Conservation (phyloP, 2,888 invertebrate genomes). For the Sesia bembeciformis region DNA sequence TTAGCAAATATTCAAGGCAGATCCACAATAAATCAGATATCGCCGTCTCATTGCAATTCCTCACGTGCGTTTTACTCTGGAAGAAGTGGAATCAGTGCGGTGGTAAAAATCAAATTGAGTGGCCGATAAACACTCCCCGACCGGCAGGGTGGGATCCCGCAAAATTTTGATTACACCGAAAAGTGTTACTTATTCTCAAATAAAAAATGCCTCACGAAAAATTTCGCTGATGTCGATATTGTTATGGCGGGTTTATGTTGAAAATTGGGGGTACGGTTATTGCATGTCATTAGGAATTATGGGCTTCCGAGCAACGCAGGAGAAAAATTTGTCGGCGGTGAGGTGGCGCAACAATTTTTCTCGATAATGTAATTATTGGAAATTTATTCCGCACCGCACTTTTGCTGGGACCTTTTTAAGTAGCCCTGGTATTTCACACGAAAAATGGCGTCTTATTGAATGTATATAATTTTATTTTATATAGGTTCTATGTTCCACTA, state of each 20-base stretch:
- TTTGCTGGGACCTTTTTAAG: conserved; percentile 3
- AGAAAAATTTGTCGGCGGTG: conserved; percentile 54
- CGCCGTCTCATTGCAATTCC: conserved; percentile 31
- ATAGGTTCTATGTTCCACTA: not conserved
- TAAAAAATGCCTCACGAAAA: conserved; percentile 54
- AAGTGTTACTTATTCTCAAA: conserved; percentile 72
- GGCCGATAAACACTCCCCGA: conserved; percentile 61
- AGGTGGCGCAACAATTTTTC: conserved; percentile 45
- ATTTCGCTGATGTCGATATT: conserved; percentile 73
- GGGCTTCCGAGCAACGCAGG: conserved; percentile 59
- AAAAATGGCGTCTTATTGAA: not conserved
- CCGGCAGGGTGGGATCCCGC: conserved; percentile 27
- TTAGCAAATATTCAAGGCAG: conserved; percentile 2
- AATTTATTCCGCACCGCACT: conserved; percentile 54
- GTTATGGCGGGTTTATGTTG: conserved; percentile 73
- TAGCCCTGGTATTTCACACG: not conserved
- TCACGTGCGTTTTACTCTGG: conserved; percentile 40
- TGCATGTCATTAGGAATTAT: conserved; percentile 76
- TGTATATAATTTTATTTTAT: not conserved
- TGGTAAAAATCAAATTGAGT: conserved; percentile 71
- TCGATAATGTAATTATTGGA: conserved; percentile 72
- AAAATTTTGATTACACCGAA: conserved; percentile 69
- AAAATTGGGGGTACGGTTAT: conserved; percentile 75
- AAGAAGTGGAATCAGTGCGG: conserved; percentile 56
- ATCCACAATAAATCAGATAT: conserved; percentile 27